Percentiles rank a stretch among this genome's conserved stretches.
Evolutionary conservation across 2,797 vertebrate genomes (phyloP).

Genomic region (Oceanodroma leucorhoa): DNA sequence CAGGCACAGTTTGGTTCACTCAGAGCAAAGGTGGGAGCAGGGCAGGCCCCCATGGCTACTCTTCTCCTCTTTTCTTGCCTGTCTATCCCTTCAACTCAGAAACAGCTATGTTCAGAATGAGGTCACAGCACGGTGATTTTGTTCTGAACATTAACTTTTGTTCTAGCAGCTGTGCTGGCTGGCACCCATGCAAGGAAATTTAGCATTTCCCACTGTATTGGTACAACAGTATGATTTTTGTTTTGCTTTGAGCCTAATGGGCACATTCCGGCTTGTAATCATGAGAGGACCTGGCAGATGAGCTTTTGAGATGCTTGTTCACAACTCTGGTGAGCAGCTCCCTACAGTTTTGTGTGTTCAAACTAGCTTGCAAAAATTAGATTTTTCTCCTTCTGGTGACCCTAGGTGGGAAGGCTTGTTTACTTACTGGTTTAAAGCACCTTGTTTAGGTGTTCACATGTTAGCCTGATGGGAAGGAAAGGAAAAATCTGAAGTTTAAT

Average conservation of each 20-base stretch:
- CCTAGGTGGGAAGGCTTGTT: neutral
- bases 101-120: neutral
- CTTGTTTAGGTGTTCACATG: neutral
- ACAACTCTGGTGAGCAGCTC: neutral
- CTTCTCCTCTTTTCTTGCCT: neutral
- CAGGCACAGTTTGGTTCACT: neutral
- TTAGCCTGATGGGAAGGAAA: neutral
- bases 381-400: neutral
- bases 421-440: neutral
- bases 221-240: constrained; percentile 24
- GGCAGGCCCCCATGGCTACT: neutral
- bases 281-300: neutral
- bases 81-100: neutral
- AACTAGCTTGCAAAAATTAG: neutral
- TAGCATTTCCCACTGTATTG: constrained; percentile 28
- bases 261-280: neutral
- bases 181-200: constrained; percentile 30
- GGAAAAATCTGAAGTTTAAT: neutral
- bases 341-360: neutral
- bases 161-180: constrained; percentile 51
- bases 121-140: neutral
- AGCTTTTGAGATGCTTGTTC: constrained; percentile 23
- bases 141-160: constrained; percentile 32
- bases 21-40: neutral
- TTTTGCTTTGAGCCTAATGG: constrained; percentile 26